Evolutionary conservation across 2,797 vertebrate genomes (phyloP), one percentile per base, ranked within the genome.

Genomic region (Tiaroga cobitis): DNA sequence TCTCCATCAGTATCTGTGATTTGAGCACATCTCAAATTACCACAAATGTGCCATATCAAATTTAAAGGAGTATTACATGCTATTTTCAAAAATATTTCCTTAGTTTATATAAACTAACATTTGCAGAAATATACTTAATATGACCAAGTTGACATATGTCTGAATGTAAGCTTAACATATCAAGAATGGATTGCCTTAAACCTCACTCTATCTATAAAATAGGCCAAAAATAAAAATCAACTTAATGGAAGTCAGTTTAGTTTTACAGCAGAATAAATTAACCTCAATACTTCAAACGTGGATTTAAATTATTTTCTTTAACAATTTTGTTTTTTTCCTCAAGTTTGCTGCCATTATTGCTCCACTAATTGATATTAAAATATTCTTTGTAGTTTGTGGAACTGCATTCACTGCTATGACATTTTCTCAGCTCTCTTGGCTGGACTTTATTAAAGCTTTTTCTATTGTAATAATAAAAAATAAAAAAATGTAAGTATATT

Each of bases 51-150:
- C 11, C 18, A 54, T 34, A 39, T 77, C 7, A 77, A n/a, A 41
- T 61, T 26, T 19, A 41, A 77, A 61, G 2, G 24, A 61, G 41
- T 43, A 43, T 19, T 6, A 61, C 76, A 63, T 24, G 16, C 43
- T 61, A 29, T 43, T 61, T 77, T 76, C 34, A n/a, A 21, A 51
- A 13, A 26, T 65, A 41, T 74, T 73, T 78, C 39, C 29, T n/a
- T 34, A 26, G 21, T 46, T 79, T 83, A 39, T 73, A 79, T 56
- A 79, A 69, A 81, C 41, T 67, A 8, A 86, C 13, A 82, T 11
- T 85, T 21, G 46, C 9, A 37, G n/a, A 61, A 43, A 83, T 3
- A 24, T 37, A 51, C n/a, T 56, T 26, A 72, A 77, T 8, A 37
- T 24, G 19, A 54, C 56, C 24, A 76, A 76, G 21, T 37, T 76